phyloP scores from a whole-genome alignment of 1,140 invertebrate species.

The Drosophila ogumai region DNA sequence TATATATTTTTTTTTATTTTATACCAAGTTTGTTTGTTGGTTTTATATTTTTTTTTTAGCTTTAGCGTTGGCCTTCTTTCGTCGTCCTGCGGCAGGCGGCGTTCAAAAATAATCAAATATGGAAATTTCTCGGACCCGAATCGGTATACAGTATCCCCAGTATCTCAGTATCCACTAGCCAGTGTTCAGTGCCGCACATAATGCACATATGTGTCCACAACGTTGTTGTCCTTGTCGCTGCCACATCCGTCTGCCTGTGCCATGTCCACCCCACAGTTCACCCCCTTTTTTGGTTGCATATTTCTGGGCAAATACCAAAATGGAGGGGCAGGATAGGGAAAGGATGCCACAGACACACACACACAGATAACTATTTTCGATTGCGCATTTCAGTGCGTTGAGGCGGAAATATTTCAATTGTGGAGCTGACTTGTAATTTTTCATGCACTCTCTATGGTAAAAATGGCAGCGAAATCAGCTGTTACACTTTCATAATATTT shows the following conservation, averaged over 20 bases:
- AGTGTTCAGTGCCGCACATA: conserved; percentile 28
- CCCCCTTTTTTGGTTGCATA: conserved; percentile 34
- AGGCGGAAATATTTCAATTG: conserved; percentile 83
- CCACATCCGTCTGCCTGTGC: conserved; percentile 39
- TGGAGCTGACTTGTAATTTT: conserved; percentile 83
- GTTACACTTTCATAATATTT: conserved; percentile 43
- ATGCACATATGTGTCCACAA: conserved; percentile 60
- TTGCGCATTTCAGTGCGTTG: conserved; percentile 81
- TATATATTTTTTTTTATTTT: conserved; percentile 3
- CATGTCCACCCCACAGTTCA: not conserved
- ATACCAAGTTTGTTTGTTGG: not conserved
- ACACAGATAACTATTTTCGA: conserved; percentile 81
- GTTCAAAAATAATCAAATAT: conserved; percentile 81
- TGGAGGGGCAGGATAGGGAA: not conserved
- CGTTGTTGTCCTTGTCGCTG: conserved; percentile 49
- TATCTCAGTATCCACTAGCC: conserved; percentile 4
- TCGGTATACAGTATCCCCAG: conserved; percentile 16
- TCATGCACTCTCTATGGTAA: conserved; percentile 66
- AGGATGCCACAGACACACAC: conserved; percentile 4
- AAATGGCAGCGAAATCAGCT: conserved; percentile 47
- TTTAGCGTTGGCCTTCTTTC: conserved; percentile 14
- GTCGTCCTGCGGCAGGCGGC: conserved; percentile 45
- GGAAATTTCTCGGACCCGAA: conserved; percentile 63
- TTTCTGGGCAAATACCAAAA: conserved; percentile 68
- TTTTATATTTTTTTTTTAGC: conserved; percentile 13